Conservation (phyloP, 2,797 vertebrate species). For the Hylomyscus alleni region DNA sequence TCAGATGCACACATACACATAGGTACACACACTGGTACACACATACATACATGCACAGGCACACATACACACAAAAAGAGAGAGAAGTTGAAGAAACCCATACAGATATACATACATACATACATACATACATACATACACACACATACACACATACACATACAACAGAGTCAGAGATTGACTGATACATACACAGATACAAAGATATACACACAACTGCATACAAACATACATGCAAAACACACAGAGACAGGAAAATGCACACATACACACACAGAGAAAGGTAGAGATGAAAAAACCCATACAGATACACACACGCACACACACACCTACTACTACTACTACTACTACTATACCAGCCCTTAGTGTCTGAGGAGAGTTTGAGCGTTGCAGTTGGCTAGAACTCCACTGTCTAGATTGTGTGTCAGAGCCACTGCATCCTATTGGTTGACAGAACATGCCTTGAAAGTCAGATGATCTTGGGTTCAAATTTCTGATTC, state of each 20-base stretch:
- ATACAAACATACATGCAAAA: background rate
- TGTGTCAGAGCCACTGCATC: background rate
- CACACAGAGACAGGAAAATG: too few relatives aligned
- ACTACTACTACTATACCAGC: too few relatives aligned
- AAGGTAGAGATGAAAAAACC: too few relatives aligned
- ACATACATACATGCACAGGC: background rate
- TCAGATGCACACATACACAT: background rate
- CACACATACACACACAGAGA: too few relatives aligned
- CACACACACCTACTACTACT: background rate
- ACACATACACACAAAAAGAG: background rate
- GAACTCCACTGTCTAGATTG: background rate
- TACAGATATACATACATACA: background rate
- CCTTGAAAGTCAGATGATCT: background rate
- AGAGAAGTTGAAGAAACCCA: background rate
- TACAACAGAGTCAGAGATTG: too few relatives aligned
- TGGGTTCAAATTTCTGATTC: background rate
- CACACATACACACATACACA: background rate
- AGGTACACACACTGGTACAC: background rate
- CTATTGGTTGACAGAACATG: background rate
- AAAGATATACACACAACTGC: background rate
- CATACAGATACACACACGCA: background rate
- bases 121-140: background rate
- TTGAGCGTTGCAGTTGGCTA: background rate
- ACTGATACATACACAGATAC: too few relatives aligned
- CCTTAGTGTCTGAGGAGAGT: constrained; percentile 33